Conservation (phyloP, 1,140 invertebrate genomes). For the Schmidtea mediterranea region DNA sequence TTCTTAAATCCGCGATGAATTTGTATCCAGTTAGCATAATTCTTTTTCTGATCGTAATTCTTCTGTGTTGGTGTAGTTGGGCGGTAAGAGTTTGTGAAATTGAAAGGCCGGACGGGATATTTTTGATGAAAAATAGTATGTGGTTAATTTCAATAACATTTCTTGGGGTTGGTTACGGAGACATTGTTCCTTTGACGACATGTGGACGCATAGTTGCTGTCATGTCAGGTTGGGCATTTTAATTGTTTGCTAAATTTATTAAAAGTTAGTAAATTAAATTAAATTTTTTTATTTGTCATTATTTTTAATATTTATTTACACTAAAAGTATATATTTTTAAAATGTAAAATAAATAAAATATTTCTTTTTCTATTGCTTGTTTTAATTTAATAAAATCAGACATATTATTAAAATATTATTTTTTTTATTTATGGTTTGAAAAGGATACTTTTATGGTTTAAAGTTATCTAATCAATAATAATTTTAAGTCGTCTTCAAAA, state of each 20-base stretch:
- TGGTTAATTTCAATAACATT: constrained; percentile 25
- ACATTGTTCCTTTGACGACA: constrained; percentile 21
- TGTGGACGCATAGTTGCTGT: constrained; percentile 23
- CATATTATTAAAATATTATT: no score
- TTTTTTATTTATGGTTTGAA: no score
- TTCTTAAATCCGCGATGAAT: constrained; percentile 26
- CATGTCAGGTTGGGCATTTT: constrained; percentile 19
- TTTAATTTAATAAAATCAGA: no score
- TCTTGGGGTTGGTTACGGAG: constrained; percentile 23
- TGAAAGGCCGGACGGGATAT: constrained; percentile 11
- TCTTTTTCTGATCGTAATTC: constrained; percentile 14
- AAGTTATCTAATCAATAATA: no score
- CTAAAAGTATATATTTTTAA: no score
- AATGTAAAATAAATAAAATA: no score
- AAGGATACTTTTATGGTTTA: no score
- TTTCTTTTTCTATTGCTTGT: no score
- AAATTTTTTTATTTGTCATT: constrained; percentile 4
- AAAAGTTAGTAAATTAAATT: neutral
- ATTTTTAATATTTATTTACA: no score
- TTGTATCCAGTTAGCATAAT: constrained; percentile 21
- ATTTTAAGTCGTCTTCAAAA: no score
- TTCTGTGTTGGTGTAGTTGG: constrained; percentile 20
- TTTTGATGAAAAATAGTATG: constrained; percentile 19
- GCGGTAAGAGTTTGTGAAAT: constrained; percentile 12
- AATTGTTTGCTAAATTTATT: no score